Evolutionary conservation across 2,797 vertebrate genomes (phyloP).

Genomic region (Enteromius treurensis): DNA sequence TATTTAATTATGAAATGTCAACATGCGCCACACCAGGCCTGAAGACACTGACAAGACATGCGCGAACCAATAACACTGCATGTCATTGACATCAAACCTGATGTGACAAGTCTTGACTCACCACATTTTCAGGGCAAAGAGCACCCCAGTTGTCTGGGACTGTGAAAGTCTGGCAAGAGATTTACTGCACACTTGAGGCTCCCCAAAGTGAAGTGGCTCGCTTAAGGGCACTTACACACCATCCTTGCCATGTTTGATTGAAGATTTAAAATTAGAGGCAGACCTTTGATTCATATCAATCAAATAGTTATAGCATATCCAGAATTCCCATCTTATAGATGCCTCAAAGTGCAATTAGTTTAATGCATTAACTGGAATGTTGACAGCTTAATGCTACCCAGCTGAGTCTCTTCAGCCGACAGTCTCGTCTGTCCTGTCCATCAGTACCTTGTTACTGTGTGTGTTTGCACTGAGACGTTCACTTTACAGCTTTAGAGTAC

Average conservation of each 20-base stretch:
- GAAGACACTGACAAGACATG: not conserved
- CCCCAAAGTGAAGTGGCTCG: constrained; percentile 11
- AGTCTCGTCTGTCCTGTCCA: constrained; percentile 28
- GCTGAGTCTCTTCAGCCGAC: constrained; percentile 9
- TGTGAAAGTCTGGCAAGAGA: not conserved
- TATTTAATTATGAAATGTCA: not conserved
- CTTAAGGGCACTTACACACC: constrained; percentile 18
- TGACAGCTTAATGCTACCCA: constrained; percentile 28
- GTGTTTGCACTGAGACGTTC: constrained; percentile 30
- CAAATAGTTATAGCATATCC: constrained; percentile 8
- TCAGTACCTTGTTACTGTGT: constrained; percentile 24
- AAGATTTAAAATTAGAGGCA: constrained; percentile 9
- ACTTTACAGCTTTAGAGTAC: constrained; percentile 19
- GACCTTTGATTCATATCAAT: constrained; percentile 24
- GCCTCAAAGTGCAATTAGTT: constrained; percentile 20
- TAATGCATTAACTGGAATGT: constrained; percentile 33
- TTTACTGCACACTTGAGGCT: constrained; percentile 8
- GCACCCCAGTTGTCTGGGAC: not conserved
- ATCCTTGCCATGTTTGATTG: not conserved
- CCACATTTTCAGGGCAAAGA: constrained; percentile 2
- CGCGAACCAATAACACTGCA: not conserved
- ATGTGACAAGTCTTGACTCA: not conserved
- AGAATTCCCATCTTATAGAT: not conserved
- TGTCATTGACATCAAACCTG: constrained; percentile 4
- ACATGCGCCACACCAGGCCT: not conserved